phyloP scores from a whole-genome alignment of 2,797 vertebrate species.

The Carapus acus region DNA sequence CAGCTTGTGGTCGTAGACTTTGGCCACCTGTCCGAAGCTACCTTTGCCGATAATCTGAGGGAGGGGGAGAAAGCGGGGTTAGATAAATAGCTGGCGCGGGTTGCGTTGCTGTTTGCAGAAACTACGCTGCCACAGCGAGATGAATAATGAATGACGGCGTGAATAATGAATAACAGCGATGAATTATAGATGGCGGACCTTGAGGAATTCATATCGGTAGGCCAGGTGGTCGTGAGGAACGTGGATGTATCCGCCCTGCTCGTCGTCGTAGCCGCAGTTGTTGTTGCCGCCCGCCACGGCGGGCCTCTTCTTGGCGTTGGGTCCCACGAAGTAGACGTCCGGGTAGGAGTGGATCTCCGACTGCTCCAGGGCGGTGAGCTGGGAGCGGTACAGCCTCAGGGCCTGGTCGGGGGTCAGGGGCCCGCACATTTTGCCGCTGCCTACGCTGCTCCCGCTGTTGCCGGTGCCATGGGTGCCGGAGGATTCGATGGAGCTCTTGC shows the following conservation, averaged over 20 bases:
- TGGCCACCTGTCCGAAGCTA: slow-evolving; percentile 96
- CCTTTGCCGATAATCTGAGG: slow-evolving; percentile 94
- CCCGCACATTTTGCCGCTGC: slow-evolving; percentile 66
- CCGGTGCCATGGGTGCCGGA: slow-evolving; percentile 37
- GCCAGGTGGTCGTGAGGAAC: slow-evolving; percentile 94
- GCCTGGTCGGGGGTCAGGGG: slow-evolving; percentile 86
- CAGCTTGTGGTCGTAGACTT: slow-evolving; percentile 95
- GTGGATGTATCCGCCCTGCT: slow-evolving; percentile 91
- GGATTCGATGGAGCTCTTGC: slow-evolving; percentile 62
- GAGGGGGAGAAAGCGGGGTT: neutral
- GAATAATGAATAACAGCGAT: too few species aligned
- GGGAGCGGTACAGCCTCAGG: slow-evolving; percentile 85
- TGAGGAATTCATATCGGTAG: slow-evolving; percentile 95
- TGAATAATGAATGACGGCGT: too few species aligned
- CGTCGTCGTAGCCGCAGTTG: slow-evolving; percentile 92
- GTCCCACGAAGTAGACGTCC: slow-evolving; percentile 92
- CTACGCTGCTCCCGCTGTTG: slow-evolving; percentile 66
- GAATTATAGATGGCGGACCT: slow-evolving; percentile 55
- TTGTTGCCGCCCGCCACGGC: slow-evolving; percentile 86
- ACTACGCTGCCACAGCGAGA: neutral
- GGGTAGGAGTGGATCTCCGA: slow-evolving; percentile 85
- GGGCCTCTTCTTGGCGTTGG: slow-evolving; percentile 90
- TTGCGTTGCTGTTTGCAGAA: too few species aligned
- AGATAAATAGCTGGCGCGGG: slow-evolving; percentile 2
- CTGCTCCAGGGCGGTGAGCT: slow-evolving; percentile 85